A percentile compares a stretch with the other conserved stretches of the same genome.
Evolutionary conservation across 53 echinoderm and acorn worm species (phyloP).

Genomic region (Apostichopus leukothele): DNA sequence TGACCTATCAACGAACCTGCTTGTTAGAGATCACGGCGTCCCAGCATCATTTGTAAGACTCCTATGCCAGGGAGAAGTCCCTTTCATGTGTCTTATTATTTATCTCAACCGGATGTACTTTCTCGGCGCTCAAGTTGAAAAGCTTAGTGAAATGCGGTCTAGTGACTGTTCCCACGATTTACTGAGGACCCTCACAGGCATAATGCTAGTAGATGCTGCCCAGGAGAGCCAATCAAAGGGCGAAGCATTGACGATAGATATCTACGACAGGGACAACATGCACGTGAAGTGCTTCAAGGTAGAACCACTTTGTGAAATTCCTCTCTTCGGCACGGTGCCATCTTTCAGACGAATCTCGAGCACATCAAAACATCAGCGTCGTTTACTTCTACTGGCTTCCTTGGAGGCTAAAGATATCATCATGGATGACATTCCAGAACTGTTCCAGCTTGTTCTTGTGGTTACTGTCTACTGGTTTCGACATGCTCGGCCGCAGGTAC

Average conservation of each 20-base stretch:
- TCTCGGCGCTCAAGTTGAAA: slow-evolving; percentile 41
- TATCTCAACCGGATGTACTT: slow-evolving; percentile 45
- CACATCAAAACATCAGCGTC: background rate
- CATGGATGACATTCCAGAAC: slow-evolving; percentile 34
- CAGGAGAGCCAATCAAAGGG: background rate
- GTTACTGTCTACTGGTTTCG: slow-evolving; percentile 59
- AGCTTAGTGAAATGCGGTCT: background rate
- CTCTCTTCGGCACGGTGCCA: slow-evolving; percentile 20
- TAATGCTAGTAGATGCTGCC: slow-evolving; percentile 18
- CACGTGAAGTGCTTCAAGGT: slow-evolving; percentile 39
- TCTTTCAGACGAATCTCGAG: background rate
- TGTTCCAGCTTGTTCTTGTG: slow-evolving; percentile 52
- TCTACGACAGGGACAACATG: slow-evolving; percentile 48
- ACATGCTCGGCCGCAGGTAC: slow-evolving; percentile 47
- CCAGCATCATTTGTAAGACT: slow-evolving; percentile 18
- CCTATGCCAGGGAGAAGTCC: slow-evolving; percentile 9
- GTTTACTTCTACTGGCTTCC: background rate
- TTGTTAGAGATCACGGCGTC: slow-evolving; percentile 24
- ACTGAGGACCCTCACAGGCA: background rate
- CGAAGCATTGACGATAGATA: slow-evolving; percentile 10
- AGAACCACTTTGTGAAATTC: slow-evolving; percentile 6
- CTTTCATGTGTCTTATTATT: slow-evolving; percentile 18
- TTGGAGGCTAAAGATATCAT: slow-evolving; percentile 24
- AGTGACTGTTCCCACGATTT: slow-evolving; percentile 12
- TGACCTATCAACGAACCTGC: background rate